A percentile compares a stretch with the other conserved stretches of the same genome.
phyloP scores from a whole-genome alignment of 2,113 vertebrate genomes.

The Gallinago media region DNA sequence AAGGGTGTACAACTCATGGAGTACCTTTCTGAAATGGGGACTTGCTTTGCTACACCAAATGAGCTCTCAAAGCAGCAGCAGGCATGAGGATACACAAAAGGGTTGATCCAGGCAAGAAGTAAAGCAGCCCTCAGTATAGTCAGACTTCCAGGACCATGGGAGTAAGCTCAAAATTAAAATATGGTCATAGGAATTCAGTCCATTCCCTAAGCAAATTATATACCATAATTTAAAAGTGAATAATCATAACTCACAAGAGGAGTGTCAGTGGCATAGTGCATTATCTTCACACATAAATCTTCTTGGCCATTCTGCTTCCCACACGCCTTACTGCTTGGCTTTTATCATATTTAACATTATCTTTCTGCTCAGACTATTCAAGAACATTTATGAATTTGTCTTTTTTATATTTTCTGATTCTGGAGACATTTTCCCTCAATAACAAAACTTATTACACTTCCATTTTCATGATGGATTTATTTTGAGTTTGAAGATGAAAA shows the following conservation, averaged over 20 bases:
- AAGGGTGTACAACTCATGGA: not conserved
- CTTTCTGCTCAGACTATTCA: not conserved
- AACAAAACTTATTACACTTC: not conserved
- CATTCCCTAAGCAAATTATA: not conserved
- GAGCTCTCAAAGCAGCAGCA: not conserved
- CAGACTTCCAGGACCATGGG: not conserved
- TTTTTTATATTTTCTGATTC: not conserved
- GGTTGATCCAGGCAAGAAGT: not conserved
- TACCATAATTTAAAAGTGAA: not conserved
- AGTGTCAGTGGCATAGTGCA: fast-evolving
- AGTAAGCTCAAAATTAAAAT: not conserved
- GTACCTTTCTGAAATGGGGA: not conserved
- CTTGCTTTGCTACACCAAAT: not conserved
- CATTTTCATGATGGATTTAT: not conserved
- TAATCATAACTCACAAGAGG: not conserved
- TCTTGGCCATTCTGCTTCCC: not conserved
- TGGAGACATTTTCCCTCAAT: not conserved
- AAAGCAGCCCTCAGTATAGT: not conserved
- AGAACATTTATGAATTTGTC: not conserved
- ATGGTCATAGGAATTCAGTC: not conserved
- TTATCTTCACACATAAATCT: not conserved
- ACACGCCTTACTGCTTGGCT: not conserved
- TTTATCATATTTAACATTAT: not conserved
- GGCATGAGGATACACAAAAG: not conserved
- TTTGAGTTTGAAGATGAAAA: not conserved